Evolutionary conservation across 2,888 invertebrate species (phyloP), one percentile per base, ranked within the genome.

Genomic region (Lissocephala sabroskyi): DNA sequence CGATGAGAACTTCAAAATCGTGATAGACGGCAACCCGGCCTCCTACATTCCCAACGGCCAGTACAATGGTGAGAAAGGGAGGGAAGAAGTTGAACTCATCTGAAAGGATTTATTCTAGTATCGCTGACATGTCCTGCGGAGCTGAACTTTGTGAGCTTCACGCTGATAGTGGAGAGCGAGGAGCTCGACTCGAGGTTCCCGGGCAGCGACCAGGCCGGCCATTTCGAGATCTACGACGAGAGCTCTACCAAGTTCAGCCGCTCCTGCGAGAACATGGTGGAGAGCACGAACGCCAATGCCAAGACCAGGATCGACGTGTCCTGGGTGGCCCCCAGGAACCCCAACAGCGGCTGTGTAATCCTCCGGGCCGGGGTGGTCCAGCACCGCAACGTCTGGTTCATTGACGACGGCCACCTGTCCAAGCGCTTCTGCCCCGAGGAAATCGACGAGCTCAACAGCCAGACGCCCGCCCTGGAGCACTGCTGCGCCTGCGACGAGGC

Each of bases 401-500:
- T 91, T 79, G 94, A 95, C 76, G 94, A 94, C 60, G 92, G 90
- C 0, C 87, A 87, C 2, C 83, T 95, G 14, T 90, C 89, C 0
- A 89, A 89, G 78, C 88, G 88, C 29, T 85, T 95, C 32, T 95
- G 95, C 81, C 92, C 93, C 74, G 87, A 88, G 68, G 86, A 87
- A 30, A 87, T 88, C 30, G 88, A 88, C 49, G 87, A 86, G 28
- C 85, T 88, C 16, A 90, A 90, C 47, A 87, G 87, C 17, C 89
- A 89, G 62, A 90, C 91, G 1, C 87, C 88, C 9, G 86, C 91
- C 0, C 82, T 91, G 0, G 89, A 90, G 55, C 90, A 89, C 1
- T 98, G 98, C 82, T 97, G 97, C 81, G 96, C 98, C 10, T 98
- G 98, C 71, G 96, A 97, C 68, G 96, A 98, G 80, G 99, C 98